These are phyloP conservation scores for Prunella strophiata DNA, from an alignment of 2,797 vertebrate genomes.

Conservation along the genomic window DNA sequence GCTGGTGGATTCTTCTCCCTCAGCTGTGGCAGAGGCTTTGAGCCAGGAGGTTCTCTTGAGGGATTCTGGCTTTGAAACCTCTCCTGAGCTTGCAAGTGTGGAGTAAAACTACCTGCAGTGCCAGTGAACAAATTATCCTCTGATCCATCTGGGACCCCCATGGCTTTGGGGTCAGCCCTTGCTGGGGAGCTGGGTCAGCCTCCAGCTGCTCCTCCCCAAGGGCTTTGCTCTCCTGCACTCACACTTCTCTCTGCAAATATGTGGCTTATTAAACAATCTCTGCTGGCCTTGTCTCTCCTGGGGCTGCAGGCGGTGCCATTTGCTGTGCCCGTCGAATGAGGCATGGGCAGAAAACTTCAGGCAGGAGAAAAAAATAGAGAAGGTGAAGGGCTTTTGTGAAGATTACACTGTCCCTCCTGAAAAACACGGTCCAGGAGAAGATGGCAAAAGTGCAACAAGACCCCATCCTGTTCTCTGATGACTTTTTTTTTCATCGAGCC, in stretches of 20 bases:
- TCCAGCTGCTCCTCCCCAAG: not conserved
- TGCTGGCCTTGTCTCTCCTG: no score
- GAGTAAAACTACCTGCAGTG: not conserved
- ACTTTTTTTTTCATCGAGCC: conserved; percentile 79
- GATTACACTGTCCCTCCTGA: not conserved
- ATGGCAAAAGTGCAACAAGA: conserved; percentile 37
- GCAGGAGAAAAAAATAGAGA: fast-evolving
- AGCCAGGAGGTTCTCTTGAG: not conserved
- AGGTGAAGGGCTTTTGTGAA: no score
- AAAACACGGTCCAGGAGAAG: fast-evolving
- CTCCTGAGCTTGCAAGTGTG: not conserved
- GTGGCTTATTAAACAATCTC: no score
- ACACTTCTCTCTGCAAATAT: no score
- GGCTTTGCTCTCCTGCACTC: no score
- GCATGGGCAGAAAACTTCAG: conserved; percentile 13
- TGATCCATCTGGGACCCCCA: not conserved
- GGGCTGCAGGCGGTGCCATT: no score
- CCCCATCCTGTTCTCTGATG: conserved; percentile 60
- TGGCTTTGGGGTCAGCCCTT: not conserved
- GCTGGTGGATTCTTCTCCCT: not conserved
- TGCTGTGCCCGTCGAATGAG: not conserved
- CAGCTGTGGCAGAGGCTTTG: not conserved
- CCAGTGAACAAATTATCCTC: not conserved
- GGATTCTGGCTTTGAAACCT: not conserved
- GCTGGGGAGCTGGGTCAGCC: not conserved